Conservation (phyloP, 2,113 vertebrate species). For the Leptosomus discolor region DNA sequence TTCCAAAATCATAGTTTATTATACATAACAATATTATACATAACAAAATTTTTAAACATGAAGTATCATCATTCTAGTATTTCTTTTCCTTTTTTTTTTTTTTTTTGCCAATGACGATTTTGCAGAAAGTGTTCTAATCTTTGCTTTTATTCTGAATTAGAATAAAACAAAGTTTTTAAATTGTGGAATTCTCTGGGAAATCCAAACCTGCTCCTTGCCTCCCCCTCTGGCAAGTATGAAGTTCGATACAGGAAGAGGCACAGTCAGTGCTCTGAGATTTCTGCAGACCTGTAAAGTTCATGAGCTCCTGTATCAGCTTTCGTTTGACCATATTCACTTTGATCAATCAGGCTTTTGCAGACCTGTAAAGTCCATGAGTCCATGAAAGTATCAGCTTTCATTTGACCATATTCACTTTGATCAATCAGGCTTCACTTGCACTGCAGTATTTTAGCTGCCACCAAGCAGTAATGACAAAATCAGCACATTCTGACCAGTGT, state of each 20-base stretch:
- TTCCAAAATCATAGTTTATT: background rate
- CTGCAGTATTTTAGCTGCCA: background rate
- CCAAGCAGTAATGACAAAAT: background rate
- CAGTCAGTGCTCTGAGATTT: background rate
- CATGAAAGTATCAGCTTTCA: background rate
- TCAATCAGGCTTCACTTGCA: background rate
- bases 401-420: background rate
- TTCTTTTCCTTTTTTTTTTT: background rate
- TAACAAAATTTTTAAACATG: background rate
- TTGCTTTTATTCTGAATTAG: background rate
- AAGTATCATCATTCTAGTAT: background rate
- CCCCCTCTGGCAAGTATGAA: background rate
- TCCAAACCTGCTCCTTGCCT: background rate
- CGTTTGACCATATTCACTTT: background rate
- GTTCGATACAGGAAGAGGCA: background rate
- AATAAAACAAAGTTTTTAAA: background rate
- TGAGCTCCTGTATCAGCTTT: background rate
- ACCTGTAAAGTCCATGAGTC: background rate
- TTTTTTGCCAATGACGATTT: background rate
- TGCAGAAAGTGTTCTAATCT: background rate
- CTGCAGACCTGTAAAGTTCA: background rate
- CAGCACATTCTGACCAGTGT: constrained; percentile 7
- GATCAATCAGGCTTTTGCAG: background rate
- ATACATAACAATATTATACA: background rate
- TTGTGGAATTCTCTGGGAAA: background rate